Base-by-base conservation (phyloP, 35 echinoderm and acorn worm species). In the Apostichopus californicus region DNA sequence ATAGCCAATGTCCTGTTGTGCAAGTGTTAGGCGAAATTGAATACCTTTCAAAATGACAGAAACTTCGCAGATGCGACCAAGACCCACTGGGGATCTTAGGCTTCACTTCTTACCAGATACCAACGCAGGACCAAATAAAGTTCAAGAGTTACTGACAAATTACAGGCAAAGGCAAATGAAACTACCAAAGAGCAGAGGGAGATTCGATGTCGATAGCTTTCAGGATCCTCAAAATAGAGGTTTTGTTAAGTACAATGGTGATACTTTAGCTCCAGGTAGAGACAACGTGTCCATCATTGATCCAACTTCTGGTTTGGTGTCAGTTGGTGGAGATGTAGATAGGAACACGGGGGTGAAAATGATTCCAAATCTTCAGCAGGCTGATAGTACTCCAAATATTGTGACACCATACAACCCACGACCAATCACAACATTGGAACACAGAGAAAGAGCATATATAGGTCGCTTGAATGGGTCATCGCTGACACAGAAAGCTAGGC, bases 181-280 rank as follows among this genome's bases (percentile, higher is more conserved):
- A 91, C 77, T 98, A 11, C 96, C 96, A 9, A 66, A 90, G 28
- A 90, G 90, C 6, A 46, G 94, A 20, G 94, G 96, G 53, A 79
- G 87, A 53, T 92, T 92, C 73, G 96, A 98, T 77, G 79, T 98
- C 18, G 93, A 95, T 55, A 98, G 96, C 91, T 98, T 98, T 80
- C 96, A 98, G 68, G 80, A 92, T 82, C 81, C 18, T 85, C 26
- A 52, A 61, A 94, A 90, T 78, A 21, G 81, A 61, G 93, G 93
- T 11, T 98, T 98, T 83, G 93, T 96, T 11, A 98, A 98, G 72
- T 98, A 96, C 77, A 93, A 98, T 78, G 96, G 94, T 46, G 96
- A 98, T 73, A 98, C 96, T 6, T 93, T 95, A 55, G 96, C 96
- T 28, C 96, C 94, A 0, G 54, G 57, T 6, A 79, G 96, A 73